Base-by-base conservation (phyloP, 1,140 invertebrate genomes). In the Andricus grossulariae region DNA sequence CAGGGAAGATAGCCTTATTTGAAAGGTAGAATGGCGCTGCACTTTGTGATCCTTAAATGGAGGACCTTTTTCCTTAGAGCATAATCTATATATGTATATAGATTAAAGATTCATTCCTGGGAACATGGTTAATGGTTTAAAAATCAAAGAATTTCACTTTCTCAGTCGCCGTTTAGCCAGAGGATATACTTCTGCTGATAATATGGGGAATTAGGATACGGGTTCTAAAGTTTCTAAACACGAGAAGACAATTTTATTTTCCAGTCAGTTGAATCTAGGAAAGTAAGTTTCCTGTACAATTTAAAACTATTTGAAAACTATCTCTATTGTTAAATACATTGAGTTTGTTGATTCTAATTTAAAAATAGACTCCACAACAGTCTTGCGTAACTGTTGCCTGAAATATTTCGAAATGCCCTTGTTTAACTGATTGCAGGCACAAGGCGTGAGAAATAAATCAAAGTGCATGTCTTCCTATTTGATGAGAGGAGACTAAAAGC, bases 391-490 rank as follows among this genome's bases (percentile, higher is more conserved):
- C 11, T 39, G 16, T 25, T 66, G 25, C 21, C 57, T 32, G 15
- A 66, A 66, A 66, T 45, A 32, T 66, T 66, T 66, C 60, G 25
- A 66, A 66, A 66, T 66, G 39, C 13, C 1, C 21, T 60, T 15
- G 19, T 13, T 60, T 60, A 60, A 60, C 57, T 60, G 57, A 60
- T 60, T 60, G 57, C 32, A 66, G 25, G 39, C 60, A 66, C 60
- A 66, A 66, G 60, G 60, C 60, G 60, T 66, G 60, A 39, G 32
- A 66, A 66, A 66, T 66, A 66, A 66, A 66, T 66, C 60, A 45
- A 66, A 66, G 60, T 66, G 32, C 60, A 66, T 66, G 15, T 66
- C 25, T 66, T 39, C 3, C 57, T 66, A 25, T 32, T 39, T 66
- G 60, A 66, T 66, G 60, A 60, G 57, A 60, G 21, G 57, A 60